Percentiles rank a stretch among this genome's conserved stretches.
These are phyloP conservation scores for Notothenia rossii DNA, from an alignment of 2,113 vertebrate species.

Conservation along the genomic window DNA sequence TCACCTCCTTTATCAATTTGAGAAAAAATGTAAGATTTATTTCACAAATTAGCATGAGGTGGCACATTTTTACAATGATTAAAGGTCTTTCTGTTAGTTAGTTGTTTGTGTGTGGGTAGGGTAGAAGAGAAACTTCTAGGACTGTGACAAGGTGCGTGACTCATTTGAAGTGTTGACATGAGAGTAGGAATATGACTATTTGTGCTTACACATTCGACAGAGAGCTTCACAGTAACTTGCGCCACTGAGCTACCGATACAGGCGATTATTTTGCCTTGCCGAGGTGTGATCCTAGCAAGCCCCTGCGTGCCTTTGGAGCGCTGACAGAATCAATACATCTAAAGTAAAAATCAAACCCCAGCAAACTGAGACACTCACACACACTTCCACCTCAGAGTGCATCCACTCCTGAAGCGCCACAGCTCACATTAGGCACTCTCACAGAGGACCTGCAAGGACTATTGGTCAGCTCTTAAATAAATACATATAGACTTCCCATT, in stretches of 20 bases:
- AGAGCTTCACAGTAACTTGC: slow-evolving; percentile 8
- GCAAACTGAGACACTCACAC: slow-evolving; percentile 62
- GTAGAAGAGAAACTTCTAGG: background rate
- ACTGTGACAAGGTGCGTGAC: background rate
- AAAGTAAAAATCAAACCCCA: slow-evolving; percentile 76
- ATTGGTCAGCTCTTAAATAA: slow-evolving; percentile 32
- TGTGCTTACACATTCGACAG: slow-evolving; percentile 7
- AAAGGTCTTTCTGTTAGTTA: background rate
- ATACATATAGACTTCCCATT: slow-evolving; percentile 21
- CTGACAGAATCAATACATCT: slow-evolving; percentile 81
- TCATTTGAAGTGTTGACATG: background rate
- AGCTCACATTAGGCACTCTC: slow-evolving; percentile 29
- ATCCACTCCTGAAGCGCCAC: slow-evolving; percentile 20
- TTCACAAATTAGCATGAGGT: background rate
- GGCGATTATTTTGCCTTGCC: slow-evolving; percentile 63
- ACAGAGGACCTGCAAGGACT: slow-evolving; percentile 41
- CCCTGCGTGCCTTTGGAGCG: slow-evolving; percentile 59
- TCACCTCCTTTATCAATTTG: slow-evolving; percentile 20
- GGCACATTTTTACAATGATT: slow-evolving; percentile 18
- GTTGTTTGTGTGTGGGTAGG: background rate
- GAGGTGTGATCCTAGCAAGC: slow-evolving; percentile 62
- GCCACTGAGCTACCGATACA: slow-evolving; percentile 34
- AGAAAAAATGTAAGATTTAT: slow-evolving; percentile 49
- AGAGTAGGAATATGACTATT: background rate
- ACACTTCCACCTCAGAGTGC: slow-evolving; percentile 50